Evolutionary conservation across 2,113 vertebrate genomes (phyloP).

Genomic region (Benthochromis sp.): DNA sequence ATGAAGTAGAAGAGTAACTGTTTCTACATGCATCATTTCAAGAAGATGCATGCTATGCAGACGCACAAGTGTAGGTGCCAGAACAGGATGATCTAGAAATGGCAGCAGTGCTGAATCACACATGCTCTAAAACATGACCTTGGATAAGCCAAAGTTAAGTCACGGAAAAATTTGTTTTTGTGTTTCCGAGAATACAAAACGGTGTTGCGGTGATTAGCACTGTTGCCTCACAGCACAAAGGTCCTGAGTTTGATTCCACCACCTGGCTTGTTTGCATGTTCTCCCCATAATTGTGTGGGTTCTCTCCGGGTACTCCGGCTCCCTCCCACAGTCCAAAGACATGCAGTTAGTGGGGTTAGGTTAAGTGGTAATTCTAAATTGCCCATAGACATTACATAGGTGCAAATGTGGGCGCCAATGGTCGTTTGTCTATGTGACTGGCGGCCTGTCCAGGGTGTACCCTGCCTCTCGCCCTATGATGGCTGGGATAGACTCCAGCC

Average conservation of each 20-base stretch:
- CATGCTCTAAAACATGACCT: not conserved
- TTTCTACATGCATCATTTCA: not conserved
- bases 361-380: not conserved
- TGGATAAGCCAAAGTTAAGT: not conserved
- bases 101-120: not conserved
- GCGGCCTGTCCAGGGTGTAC: not conserved
- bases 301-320: not conserved
- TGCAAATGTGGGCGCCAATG: not conserved
- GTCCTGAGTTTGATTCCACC: not conserved
- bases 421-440: not conserved
- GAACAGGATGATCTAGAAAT: not conserved
- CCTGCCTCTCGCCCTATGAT: not conserved
- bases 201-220: not conserved
- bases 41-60: not conserved
- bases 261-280: not conserved
- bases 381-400: not conserved
- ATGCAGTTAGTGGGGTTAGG: not conserved
- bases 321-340: not conserved
- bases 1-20: not conserved
- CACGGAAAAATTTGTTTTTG: not conserved
- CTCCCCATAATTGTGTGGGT: not conserved
- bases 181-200: not conserved
- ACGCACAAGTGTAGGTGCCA: not conserved
- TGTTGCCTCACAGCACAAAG: not conserved
- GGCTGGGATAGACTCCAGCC: not conserved